Conservation (phyloP, 2,113 vertebrate species). For the Caloenas nicobarica region DNA sequence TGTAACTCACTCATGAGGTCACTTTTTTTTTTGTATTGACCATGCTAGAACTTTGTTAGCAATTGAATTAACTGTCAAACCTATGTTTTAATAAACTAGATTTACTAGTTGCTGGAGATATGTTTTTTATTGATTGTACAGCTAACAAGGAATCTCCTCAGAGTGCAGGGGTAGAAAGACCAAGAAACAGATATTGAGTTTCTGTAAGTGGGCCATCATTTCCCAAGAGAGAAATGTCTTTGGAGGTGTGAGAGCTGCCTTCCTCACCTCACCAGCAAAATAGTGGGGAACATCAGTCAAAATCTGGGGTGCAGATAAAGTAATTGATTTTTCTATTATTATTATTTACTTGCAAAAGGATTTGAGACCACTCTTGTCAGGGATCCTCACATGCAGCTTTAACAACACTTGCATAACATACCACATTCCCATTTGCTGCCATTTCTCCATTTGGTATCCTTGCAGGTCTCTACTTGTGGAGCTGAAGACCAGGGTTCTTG, state of each 20-base stretch:
- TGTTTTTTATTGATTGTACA: background rate
- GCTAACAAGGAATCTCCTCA: background rate
- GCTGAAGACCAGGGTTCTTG: background rate
- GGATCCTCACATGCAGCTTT: background rate
- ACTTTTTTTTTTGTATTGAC: background rate
- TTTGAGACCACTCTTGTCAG: background rate
- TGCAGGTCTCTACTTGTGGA: accelerated
- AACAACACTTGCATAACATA: background rate
- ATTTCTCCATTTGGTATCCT: background rate
- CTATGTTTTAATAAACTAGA: constrained; percentile 44
- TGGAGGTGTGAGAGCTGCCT: background rate
- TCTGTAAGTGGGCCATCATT: background rate
- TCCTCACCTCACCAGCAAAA: background rate
- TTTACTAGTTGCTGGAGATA: background rate
- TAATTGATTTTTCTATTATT: background rate
- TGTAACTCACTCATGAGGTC: background rate
- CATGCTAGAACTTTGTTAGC: background rate
- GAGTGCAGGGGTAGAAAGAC: background rate
- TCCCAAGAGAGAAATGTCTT: background rate
- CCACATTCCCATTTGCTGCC: background rate
- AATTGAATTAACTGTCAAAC: constrained; percentile 16
- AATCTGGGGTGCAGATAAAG: background rate
- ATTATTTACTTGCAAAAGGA: background rate
- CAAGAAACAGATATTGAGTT: background rate
- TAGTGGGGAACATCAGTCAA: background rate